Conservation (phyloP, 2,888 invertebrate genomes). For the Leptopilina myrica region DNA sequence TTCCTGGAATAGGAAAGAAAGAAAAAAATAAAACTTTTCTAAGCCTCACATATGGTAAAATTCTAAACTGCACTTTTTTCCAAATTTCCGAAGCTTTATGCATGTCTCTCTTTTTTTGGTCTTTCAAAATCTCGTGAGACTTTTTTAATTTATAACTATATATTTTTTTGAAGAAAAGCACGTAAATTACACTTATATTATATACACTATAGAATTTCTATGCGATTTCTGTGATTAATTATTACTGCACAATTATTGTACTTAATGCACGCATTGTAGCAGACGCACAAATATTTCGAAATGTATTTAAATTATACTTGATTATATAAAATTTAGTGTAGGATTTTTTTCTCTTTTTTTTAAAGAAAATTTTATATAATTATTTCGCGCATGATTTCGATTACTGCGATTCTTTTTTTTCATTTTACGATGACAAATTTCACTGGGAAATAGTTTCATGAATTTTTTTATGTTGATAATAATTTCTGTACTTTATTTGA, state of each 20-base stretch:
- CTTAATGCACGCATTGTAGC: slow-evolving; percentile 12
- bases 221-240: background rate
- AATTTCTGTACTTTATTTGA: too few species aligned
- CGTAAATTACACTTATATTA: background rate
- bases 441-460: background rate
- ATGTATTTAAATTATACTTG: too few species aligned
- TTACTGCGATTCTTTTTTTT: slow-evolving; percentile 31
- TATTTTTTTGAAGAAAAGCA: background rate
- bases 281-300: background rate
- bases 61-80: slow-evolving; percentile 55
- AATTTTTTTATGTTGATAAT: background rate
- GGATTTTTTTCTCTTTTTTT: background rate
- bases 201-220: background rate
- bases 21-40: slow-evolving; percentile 1
- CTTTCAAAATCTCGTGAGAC: background rate
- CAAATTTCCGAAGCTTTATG: slow-evolving; percentile 57
- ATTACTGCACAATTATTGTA: background rate
- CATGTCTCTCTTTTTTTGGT: slow-evolving; percentile 54
- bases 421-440: background rate
- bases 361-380: background rate
- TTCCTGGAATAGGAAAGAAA: slow-evolving; percentile 1
- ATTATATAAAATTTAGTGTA: background rate
- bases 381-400: slow-evolving; percentile 2
- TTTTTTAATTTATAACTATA: background rate
- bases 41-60: slow-evolving; percentile 20